phyloP scores from a whole-genome alignment of 2,888 invertebrate genomes.

The Limenitis camilla region DNA sequence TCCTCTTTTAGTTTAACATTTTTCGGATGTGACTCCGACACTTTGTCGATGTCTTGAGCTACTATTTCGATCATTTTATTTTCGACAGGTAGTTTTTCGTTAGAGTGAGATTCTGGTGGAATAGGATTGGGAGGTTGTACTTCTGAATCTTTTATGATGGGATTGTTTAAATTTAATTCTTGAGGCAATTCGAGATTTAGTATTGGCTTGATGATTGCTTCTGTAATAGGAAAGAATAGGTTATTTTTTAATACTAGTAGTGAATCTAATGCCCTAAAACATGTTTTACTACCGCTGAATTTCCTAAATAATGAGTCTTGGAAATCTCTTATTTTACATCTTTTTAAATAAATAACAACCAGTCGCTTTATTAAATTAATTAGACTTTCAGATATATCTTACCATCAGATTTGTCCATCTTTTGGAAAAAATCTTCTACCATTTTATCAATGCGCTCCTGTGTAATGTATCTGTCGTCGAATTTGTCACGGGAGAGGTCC shows the following conservation, averaged over 20 bases:
- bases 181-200: constrained; percentile 27
- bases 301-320: too few relatives aligned
- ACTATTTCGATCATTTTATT: constrained; percentile 46
- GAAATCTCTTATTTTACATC: too few relatives aligned
- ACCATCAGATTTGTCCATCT: constrained; percentile 45
- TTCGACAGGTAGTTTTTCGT: constrained; percentile 55
- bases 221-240: constrained; percentile 32
- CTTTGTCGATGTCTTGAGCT: constrained; percentile 38
- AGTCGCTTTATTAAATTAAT: neutral
- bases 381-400: constrained; percentile 1
- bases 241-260: neutral
- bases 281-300: too few relatives aligned
- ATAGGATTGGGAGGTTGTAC: constrained; percentile 64
- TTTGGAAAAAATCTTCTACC: constrained; percentile 63
- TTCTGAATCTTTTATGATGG: constrained; percentile 52
- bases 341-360: too few relatives aligned
- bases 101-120: constrained; percentile 57
- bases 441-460: constrained; percentile 60
- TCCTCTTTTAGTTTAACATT: constrained; percentile 46
- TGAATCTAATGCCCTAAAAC: too few relatives aligned
- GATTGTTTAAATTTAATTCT: constrained; percentile 30
- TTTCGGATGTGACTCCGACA: constrained; percentile 51
- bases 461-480: constrained; percentile 54
- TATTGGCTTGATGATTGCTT: constrained; percentile 33
- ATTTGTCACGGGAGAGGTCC: constrained; percentile 62